A percentile compares a stretch with the other conserved stretches of the same genome.
Evolutionary conservation across 2,113 vertebrate species (phyloP).

Genomic region (Pontoporia blainvillei): DNA sequence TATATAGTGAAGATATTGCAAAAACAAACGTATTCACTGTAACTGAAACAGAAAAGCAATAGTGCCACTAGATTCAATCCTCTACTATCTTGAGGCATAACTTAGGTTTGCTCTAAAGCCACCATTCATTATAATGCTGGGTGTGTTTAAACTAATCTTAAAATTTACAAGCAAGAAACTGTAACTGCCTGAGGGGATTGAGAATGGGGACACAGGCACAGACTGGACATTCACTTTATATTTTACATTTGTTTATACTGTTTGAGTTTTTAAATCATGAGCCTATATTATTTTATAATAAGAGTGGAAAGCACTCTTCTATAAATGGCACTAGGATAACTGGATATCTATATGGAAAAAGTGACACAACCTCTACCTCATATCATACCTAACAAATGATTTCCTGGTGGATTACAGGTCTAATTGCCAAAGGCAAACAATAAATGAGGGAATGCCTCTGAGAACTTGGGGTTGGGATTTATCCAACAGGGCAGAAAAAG

Average conservation of each 20-base stretch:
- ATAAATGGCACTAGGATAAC: background rate
- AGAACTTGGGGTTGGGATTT: background rate
- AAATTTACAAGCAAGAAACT: background rate
- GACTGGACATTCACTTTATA: background rate
- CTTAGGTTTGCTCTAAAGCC: background rate
- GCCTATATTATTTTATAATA: background rate
- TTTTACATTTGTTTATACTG: background rate
- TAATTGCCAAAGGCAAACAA: slow-evolving; percentile 42
- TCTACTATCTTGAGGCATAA: background rate
- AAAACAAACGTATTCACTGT: background rate
- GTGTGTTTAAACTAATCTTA: background rate
- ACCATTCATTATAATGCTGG: background rate
- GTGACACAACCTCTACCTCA: background rate
- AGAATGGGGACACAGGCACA: background rate
- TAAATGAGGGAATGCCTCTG: background rate
- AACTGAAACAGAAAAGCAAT: background rate
- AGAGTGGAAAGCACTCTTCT: background rate
- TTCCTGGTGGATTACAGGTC: background rate
- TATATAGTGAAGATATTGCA: background rate
- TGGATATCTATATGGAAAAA: background rate
- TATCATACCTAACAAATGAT: background rate
- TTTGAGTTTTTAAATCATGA: background rate
- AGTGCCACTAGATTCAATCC: background rate
- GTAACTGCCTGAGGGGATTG: background rate
- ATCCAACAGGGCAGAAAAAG: background rate